phyloP scores from a whole-genome alignment of 2,888 invertebrate species.

The Campaea margaritaria region DNA sequence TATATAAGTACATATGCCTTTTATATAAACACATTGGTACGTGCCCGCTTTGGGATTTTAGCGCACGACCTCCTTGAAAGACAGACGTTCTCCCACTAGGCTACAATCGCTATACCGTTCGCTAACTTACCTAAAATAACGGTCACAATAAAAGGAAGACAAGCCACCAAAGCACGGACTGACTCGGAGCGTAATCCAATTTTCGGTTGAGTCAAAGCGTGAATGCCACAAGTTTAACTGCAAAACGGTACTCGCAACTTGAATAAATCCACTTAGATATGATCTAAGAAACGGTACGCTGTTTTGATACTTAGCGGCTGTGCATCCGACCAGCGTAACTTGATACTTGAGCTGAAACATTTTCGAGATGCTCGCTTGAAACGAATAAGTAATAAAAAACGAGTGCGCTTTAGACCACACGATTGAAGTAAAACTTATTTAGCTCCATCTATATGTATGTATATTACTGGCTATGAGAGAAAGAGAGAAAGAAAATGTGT shows the following conservation, averaged over 20 bases:
- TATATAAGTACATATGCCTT: too few species aligned
- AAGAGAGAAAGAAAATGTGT: too few species aligned
- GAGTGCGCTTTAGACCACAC: too few species aligned
- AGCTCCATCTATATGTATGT: too few species aligned
- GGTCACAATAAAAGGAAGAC: slow-evolving; percentile 13
- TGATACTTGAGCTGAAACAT: slow-evolving; percentile 21
- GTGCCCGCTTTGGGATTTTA: too few species aligned
- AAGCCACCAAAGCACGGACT: background rate
- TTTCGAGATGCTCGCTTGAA: background rate
- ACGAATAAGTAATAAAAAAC: too few species aligned
- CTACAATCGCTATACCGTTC: too few species aligned
- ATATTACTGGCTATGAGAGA: too few species aligned
- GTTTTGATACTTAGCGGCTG: slow-evolving; percentile 48
- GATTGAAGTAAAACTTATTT: too few species aligned
- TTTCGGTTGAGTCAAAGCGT: slow-evolving; percentile 23
- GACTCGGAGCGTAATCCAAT: slow-evolving; percentile 20
- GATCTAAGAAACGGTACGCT: slow-evolving; percentile 47
- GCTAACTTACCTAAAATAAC: slow-evolving; percentile 13
- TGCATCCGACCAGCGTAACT: slow-evolving; percentile 38
- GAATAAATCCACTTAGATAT: slow-evolving; percentile 55
- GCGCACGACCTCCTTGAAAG: too few species aligned
- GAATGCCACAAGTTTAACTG: slow-evolving; percentile 41
- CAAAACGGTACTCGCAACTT: slow-evolving; percentile 49
- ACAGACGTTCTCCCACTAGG: too few species aligned
- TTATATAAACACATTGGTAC: too few species aligned